Evolutionary conservation across 1,140 invertebrate genomes (phyloP), one percentile per base, ranked within the genome.

Genomic region (Drosophila pallidifrons): DNA sequence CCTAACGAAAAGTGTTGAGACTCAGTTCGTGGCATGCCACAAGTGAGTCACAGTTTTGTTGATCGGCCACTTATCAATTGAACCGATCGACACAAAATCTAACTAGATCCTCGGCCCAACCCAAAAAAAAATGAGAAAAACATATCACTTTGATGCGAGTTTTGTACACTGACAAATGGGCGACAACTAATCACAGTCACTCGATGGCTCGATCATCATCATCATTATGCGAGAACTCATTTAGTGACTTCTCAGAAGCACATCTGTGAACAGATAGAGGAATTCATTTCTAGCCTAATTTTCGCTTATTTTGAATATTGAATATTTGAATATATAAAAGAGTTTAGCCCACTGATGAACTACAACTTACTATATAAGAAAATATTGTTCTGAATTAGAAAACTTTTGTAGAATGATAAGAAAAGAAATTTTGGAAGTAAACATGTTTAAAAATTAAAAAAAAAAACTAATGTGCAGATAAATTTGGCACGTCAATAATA

Each of bases 141-240:
- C 15, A 25, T 25, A 54, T 54, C 51, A 46, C 32, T 65, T 15
- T 57, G 77, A 80, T 49, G 71, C 77, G 83, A 71, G 54, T 87
- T 87, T 87, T 87, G 83, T 83, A 75, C 81, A 71, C 30, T 83
- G 85, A 88, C 85, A 88, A 88, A 88, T 88, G 81, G 47, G 65
- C 49, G 80, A 66, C 85, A 81, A 89, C 85, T 89, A 89, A 88
- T 88, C 85, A 88, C 64, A 78, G 73, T 69, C 38, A 8, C 32
- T 38, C 46, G 80, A 88, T 88, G 57, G 59, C 30, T 25, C 20
- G 20, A 25, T 25, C 35, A 83, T 88, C 83, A 43, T 43, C 3
- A 43, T 43, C 4, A 43, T n/a, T 3, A 5, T 43, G 38, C 38
- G 41, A 43, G 41, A n/a, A 43, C 35, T 38, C 35, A 38, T 38